phyloP scores from a whole-genome alignment of 2,797 vertebrate genomes.

The Eutrigla gurnardus region DNA sequence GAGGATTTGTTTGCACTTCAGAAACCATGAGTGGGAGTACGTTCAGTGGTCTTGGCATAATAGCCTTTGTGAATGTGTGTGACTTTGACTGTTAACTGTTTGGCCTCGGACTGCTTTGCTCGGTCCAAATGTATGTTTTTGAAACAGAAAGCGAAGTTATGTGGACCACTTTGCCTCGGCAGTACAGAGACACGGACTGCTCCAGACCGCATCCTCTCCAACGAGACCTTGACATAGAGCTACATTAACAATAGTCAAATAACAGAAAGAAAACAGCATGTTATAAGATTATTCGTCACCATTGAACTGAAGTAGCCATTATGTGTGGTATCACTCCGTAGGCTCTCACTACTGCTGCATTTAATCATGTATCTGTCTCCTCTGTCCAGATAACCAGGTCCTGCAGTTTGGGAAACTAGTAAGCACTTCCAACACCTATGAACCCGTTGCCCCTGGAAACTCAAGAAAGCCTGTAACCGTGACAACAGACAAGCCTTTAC shows the following conservation, averaged over 20 bases:
- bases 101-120: slow-evolving; percentile 13
- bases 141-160: slow-evolving; percentile 31
- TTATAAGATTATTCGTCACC: neutral
- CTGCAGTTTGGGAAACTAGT: slow-evolving; percentile 85
- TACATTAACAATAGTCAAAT: slow-evolving; percentile 8
- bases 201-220: slow-evolving; percentile 13
- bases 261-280: slow-evolving; percentile 1
- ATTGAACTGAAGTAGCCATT: slow-evolving; percentile 19
- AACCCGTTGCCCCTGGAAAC: slow-evolving; percentile 56
- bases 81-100: slow-evolving; percentile 33
- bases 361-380: slow-evolving; percentile 1
- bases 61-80: slow-evolving; percentile 45
- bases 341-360: neutral
- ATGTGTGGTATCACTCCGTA: neutral
- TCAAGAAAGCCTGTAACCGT: slow-evolving; percentile 78
- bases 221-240: neutral
- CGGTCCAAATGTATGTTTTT: slow-evolving; percentile 27
- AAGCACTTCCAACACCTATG: slow-evolving; percentile 86
- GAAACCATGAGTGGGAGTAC: slow-evolving; percentile 30
- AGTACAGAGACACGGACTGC: neutral
- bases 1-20: slow-evolving; percentile 40
- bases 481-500: slow-evolving; percentile 80
- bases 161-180: slow-evolving; percentile 25
- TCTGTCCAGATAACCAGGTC: slow-evolving; percentile 77
- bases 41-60: slow-evolving; percentile 51